Conservation (phyloP, 2,113 vertebrate species). For the Ameiurus melas region DNA sequence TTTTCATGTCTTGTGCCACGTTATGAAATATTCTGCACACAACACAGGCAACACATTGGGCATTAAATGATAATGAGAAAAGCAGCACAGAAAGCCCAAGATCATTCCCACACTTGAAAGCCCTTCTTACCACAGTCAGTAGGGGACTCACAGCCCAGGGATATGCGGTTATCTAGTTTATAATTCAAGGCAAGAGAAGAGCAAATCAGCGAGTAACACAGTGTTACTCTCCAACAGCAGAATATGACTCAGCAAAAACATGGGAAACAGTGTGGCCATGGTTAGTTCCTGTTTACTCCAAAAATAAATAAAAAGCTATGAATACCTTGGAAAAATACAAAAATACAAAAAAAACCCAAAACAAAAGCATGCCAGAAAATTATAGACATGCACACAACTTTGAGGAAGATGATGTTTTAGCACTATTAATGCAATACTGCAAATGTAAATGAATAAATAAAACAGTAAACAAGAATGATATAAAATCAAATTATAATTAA, state of each 20-base stretch:
- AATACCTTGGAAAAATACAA: background rate
- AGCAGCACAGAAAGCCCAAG: constrained; percentile 42
- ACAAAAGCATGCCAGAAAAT: background rate
- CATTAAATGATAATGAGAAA: constrained; percentile 38
- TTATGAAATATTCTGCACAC: constrained; percentile 32
- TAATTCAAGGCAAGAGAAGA: constrained; percentile 67
- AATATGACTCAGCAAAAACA: constrained; percentile 6
- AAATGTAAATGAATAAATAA: background rate
- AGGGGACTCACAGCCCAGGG: constrained; percentile 74
- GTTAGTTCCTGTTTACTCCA: constrained; percentile 12
- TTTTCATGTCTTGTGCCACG: background rate
- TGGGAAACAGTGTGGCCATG: constrained; percentile 11
- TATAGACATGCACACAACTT: constrained; percentile 12
- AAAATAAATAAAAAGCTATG: background rate
- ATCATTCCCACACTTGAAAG: constrained; percentile 39
- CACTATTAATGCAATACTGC: background rate
- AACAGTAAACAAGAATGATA: background rate
- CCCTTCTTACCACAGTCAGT: constrained; percentile 74
- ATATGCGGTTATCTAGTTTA: constrained; percentile 75
- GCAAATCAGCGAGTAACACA: constrained; percentile 57
- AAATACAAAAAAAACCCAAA: background rate
- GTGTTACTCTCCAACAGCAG: constrained; percentile 11
- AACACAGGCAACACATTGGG: background rate
- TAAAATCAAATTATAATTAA: background rate
- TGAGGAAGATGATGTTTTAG: background rate